These are phyloP conservation scores for Latrodectus hesperus DNA, from an alignment of 2,888 invertebrate species.

Conservation along the genomic window DNA sequence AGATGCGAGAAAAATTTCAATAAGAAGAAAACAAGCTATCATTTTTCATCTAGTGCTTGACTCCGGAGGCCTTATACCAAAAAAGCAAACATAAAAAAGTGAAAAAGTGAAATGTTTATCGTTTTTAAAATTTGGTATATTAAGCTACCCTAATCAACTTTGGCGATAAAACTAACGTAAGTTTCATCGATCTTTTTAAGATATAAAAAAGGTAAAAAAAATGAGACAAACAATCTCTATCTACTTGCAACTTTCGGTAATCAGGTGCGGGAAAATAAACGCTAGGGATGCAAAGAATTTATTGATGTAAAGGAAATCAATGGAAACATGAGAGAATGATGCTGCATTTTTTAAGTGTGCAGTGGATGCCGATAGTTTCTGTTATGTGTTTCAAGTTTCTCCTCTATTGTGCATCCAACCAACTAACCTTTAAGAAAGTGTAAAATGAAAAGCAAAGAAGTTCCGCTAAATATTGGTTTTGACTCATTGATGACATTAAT, in stretches of 20 bases:
- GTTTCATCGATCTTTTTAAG: constrained; percentile 21
- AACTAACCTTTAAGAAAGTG: neutral
- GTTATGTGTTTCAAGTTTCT: constrained; percentile 14
- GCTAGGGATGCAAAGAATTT: constrained; percentile 34
- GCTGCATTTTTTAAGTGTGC: constrained; percentile 1
- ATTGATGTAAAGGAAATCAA: constrained; percentile 47
- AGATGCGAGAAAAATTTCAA: no score
- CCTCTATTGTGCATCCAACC: neutral
- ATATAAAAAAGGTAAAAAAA: neutral
- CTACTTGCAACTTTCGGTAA: constrained; percentile 30
- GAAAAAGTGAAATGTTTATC: constrained; percentile 13
- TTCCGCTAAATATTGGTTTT: constrained; percentile 13
- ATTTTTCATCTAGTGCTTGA: no score
- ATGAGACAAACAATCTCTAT: constrained; percentile 37
- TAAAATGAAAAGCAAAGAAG: constrained; percentile 5
- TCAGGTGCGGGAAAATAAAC: constrained; percentile 30
- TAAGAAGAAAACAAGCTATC: no score
- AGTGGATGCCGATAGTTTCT: constrained; percentile 7
- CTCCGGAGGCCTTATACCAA: no score
- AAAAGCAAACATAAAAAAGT: constrained; percentile 1
- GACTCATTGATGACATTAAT: constrained; percentile 48
- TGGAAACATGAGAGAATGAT: neutral
- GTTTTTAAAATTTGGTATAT: constrained; percentile 25
- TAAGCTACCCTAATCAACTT: constrained; percentile 39
- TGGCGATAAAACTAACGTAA: constrained; percentile 25